These are phyloP conservation scores for Camponotus pennsylvanicus DNA, from an alignment of 1,140 invertebrate genomes.

Conservation along the genomic window DNA sequence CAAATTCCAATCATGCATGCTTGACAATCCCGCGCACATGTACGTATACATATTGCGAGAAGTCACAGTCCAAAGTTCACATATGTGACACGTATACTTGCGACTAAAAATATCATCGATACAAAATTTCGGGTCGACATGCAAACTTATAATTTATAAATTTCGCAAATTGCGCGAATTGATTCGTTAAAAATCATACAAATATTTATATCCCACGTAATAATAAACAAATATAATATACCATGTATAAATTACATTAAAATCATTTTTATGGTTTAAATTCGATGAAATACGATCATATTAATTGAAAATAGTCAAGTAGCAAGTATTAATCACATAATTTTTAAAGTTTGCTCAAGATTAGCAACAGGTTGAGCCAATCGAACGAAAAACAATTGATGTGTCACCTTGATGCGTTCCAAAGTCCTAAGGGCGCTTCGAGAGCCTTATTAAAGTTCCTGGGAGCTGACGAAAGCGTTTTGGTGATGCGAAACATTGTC, in stretches of 20 bases:
- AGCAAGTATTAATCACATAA: background rate
- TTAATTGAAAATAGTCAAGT: no score
- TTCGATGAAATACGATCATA: background rate
- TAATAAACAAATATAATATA: background rate
- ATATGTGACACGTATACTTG: background rate
- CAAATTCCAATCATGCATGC: background rate
- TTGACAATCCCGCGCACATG: background rate
- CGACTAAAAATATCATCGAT: slow-evolving; percentile 27
- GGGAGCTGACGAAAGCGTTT: background rate
- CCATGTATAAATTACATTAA: no score
- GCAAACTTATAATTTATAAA: background rate
- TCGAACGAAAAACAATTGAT: background rate
- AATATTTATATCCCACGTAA: background rate
- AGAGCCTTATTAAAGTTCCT: slow-evolving; percentile 6
- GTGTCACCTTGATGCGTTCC: slow-evolving; percentile 10
- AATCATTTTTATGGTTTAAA: background rate
- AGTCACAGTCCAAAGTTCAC: slow-evolving; percentile 23
- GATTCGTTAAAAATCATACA: background rate
- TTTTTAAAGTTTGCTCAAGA: background rate
- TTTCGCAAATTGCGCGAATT: background rate
- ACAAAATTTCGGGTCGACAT: background rate
- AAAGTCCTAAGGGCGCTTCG: background rate
- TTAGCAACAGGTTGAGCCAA: slow-evolving; percentile 14
- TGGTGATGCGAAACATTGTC: slow-evolving; percentile 31
- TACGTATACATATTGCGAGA: no score